Conservation (phyloP, 2,797 vertebrate genomes). For the Clangula hyemalis region DNA sequence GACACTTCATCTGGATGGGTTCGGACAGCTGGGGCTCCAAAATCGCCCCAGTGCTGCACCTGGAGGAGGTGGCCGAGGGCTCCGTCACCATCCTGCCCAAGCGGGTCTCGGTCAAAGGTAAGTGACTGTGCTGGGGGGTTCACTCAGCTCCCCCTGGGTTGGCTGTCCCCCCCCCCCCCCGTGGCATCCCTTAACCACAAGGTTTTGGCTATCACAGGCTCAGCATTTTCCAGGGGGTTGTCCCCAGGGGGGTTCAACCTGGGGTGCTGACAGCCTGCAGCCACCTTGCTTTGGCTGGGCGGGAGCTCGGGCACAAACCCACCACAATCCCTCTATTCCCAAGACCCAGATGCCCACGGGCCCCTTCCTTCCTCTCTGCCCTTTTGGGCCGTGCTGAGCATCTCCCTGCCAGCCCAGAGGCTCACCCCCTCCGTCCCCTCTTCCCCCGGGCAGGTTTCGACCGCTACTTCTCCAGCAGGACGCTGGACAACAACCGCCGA, state of each 20-base stretch:
- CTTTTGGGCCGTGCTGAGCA: fast-evolving
- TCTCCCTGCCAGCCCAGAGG: neutral
- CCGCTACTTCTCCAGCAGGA: conserved; percentile 93
- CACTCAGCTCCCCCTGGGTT: neutral
- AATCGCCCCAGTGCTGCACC: conserved; percentile 89
- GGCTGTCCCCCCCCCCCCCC: fast-evolving
- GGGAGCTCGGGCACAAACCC: neutral
- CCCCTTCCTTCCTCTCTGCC: neutral
- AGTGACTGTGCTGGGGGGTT: neutral
- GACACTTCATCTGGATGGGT: conserved; percentile 97
- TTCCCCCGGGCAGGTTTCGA: conserved; percentile 86
- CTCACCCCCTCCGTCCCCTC: neutral
- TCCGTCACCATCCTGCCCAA: conserved; percentile 94
- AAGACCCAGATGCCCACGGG: fast-evolving
- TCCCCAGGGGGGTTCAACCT: neutral
- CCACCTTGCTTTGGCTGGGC: neutral
- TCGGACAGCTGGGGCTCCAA: conserved; percentile 98
- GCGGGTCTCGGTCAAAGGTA: conserved; percentile 92
- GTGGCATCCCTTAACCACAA: fast-evolving
- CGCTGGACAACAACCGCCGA: conserved; percentile 93
- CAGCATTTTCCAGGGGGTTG: neutral
- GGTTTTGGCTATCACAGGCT: neutral
- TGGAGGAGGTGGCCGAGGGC: conserved; percentile 93
- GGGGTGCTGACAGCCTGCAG: neutral
- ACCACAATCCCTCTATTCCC: fast-evolving